Percentiles rank a stretch among this genome's conserved stretches.
Evolutionary conservation across 2,113 vertebrate species (phyloP).

Genomic region (Anseranas semipalmata): DNA sequence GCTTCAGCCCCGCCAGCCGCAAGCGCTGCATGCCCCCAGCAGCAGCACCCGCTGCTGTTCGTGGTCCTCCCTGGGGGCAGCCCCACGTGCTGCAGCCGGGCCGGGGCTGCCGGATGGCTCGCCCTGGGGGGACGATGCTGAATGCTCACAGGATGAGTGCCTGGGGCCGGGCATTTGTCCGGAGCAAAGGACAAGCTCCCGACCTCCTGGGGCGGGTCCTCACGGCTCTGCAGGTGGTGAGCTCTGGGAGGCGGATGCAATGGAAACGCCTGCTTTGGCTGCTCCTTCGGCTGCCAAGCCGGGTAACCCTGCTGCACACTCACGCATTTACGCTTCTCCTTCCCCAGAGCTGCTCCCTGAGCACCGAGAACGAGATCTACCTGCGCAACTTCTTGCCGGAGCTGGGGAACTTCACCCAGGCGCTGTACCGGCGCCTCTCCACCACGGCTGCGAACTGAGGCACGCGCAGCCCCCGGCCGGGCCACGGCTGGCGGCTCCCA

Average conservation of each 20-base stretch:
- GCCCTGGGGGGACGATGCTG: not conserved
- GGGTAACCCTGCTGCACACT: not conserved
- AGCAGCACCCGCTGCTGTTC: not conserved
- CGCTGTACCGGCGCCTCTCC: not conserved
- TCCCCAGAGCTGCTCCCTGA: not conserved
- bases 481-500: fast-evolving
- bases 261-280: fast-evolving
- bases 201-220: fast-evolving
- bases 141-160: not conserved
- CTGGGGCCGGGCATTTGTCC: fast-evolving
- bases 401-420: constrained; percentile 61
- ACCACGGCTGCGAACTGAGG: fast-evolving
- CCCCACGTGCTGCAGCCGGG: not conserved
- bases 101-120: not conserved
- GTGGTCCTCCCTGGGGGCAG: too few species aligned
- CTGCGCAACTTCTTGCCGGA: constrained; percentile 51
- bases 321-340: fast-evolving
- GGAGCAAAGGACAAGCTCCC: not conserved
- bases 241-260: not conserved
- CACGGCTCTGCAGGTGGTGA: not conserved
- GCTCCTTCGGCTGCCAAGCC: not conserved
- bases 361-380: not conserved
- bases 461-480: fast-evolving
- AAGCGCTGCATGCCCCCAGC: not conserved
- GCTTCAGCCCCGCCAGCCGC: fast-evolving